phyloP scores from a whole-genome alignment of 1,140 invertebrate species.

The Hycleus cichorii region DNA sequence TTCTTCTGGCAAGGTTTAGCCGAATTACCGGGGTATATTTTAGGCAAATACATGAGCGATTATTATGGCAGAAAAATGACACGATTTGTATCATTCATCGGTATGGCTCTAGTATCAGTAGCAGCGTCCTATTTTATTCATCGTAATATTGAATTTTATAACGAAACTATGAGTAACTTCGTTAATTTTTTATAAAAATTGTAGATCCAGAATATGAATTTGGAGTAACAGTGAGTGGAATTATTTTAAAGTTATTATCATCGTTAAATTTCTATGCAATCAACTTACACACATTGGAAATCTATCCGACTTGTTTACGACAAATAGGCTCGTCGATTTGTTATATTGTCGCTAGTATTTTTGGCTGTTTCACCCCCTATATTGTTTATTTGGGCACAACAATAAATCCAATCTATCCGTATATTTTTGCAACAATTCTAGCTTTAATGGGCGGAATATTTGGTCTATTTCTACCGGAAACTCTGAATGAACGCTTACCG shows the following conservation, averaged over 20 bases:
- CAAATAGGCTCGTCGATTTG: constrained; percentile 58
- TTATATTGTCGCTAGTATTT: constrained; percentile 49
- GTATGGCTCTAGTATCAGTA: background rate
- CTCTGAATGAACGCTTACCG: constrained; percentile 58
- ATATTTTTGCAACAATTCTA: constrained; percentile 47
- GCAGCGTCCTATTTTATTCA: background rate
- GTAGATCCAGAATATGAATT: background rate
- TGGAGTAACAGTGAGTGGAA: background rate
- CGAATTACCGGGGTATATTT: constrained; percentile 51
- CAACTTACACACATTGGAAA: constrained; percentile 57
- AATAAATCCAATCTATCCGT: constrained; percentile 42
- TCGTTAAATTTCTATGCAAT: constrained; percentile 43
- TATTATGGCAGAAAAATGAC: constrained; percentile 23
- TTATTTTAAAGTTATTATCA: constrained; percentile 2
- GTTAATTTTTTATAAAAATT: background rate
- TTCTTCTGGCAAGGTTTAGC: constrained; percentile 55
- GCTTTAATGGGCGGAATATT: constrained; percentile 49
- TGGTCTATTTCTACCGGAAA: constrained; percentile 61
- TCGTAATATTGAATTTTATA: background rate
- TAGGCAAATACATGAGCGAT: constrained; percentile 37
- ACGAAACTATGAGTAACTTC: background rate
- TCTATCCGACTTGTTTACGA: constrained; percentile 60
- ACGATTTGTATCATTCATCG: constrained; percentile 12
- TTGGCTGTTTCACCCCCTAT: constrained; percentile 60
- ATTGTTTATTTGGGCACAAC: constrained; percentile 51